A percentile compares a stretch with the other conserved stretches of the same genome.
Conservation (phyloP, 2,888 invertebrate genomes). For the Matsumyia berberina region DNA sequence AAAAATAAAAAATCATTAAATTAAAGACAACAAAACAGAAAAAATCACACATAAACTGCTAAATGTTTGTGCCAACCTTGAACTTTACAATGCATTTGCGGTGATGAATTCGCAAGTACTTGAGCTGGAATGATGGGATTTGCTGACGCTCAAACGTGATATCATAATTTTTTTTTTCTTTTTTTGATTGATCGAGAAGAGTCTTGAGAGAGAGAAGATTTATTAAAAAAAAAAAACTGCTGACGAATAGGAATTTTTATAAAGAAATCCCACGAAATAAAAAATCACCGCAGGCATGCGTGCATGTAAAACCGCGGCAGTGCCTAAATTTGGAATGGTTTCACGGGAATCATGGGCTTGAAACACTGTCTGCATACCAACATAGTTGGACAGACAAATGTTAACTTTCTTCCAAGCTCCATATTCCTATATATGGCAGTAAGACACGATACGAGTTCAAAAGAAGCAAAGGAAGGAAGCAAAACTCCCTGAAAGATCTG, state of each 20-base stretch:
- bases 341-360: too few species aligned
- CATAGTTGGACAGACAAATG: too few species aligned
- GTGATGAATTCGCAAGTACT: conserved; percentile 55
- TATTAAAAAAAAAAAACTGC: not conserved
- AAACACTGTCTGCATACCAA: too few species aligned
- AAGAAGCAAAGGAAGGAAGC: too few species aligned
- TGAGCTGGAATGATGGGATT: not conserved
- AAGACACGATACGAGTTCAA: too few species aligned
- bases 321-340: not conserved
- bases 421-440: too few species aligned
- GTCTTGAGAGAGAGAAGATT: not conserved
- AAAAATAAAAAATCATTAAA: conserved; percentile 13
- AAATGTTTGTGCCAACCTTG: conserved; percentile 51
- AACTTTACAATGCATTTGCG: conserved; percentile 58
- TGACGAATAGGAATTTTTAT: conserved; percentile 5
- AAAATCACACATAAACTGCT: conserved; percentile 1
- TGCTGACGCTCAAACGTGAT: conserved; percentile 17
- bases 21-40: conserved; percentile 6
- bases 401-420: too few species aligned
- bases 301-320: not conserved
- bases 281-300: not conserved
- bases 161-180: conserved; percentile 1
- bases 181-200: conserved; percentile 9
- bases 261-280: conserved; percentile 9
- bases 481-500: too few species aligned